Percentiles rank a stretch among this genome's conserved stretches.
Evolutionary conservation across 2,888 invertebrate species (phyloP).

Genomic region (Diarsia brunnea): DNA sequence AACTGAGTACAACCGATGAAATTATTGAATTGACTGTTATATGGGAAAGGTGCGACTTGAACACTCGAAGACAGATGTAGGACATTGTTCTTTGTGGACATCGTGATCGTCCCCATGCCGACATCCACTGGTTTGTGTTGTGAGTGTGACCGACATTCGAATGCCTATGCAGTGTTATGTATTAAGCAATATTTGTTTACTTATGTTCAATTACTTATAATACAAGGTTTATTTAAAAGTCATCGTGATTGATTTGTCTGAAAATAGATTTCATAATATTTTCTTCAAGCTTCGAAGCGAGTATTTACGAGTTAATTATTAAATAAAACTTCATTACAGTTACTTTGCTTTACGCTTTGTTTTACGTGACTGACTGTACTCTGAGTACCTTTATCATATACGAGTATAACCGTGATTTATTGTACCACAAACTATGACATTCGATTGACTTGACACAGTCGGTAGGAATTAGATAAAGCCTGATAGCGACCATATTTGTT

Average conservation of each 20-base stretch:
- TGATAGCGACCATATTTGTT: slow-evolving; percentile 13
- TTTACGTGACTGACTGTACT: neutral
- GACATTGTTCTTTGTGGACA: slow-evolving; percentile 21
- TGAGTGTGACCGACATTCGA: slow-evolving; percentile 39
- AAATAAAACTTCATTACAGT: neutral
- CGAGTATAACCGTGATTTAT: slow-evolving; percentile 14
- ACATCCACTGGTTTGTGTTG: slow-evolving; percentile 4
- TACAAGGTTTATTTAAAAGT: slow-evolving; percentile 1
- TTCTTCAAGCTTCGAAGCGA: neutral
- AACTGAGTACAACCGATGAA: slow-evolving; percentile 14
- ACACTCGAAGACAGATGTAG: slow-evolving; percentile 41
- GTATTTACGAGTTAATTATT: neutral
- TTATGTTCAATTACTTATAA: slow-evolving; percentile 4
- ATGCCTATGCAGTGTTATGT: slow-evolving; percentile 1
- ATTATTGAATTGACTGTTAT: slow-evolving; percentile 21
- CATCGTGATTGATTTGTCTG: neutral
- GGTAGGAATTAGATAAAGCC: slow-evolving; percentile 11
- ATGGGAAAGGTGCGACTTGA: slow-evolving; percentile 19
- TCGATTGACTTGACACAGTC: slow-evolving; percentile 1
- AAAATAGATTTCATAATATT: neutral
- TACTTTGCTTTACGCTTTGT: neutral
- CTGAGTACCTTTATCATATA: neutral
- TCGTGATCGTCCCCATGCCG: slow-evolving; percentile 24
- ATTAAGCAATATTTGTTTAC: slow-evolving; percentile 5
- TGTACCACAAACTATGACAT: neutral